A percentile compares a stretch with the other conserved stretches of the same genome.
Conservation (phyloP, 2,113 vertebrate species). For the Embiotoca jacksoni region DNA sequence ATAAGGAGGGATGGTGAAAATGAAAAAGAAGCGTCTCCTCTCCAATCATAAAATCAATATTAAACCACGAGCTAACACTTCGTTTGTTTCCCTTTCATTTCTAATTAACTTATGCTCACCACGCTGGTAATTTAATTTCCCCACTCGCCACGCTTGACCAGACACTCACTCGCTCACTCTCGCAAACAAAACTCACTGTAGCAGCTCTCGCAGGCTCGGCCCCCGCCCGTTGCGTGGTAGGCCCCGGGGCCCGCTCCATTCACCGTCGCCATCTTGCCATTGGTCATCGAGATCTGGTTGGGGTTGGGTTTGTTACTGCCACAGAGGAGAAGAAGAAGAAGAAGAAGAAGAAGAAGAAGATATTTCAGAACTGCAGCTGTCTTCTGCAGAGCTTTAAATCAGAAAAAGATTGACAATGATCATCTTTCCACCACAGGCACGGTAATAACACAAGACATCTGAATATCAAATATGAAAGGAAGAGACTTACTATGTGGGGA, state of each 20-base stretch:
- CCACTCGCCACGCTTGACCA: slow-evolving; percentile 2
- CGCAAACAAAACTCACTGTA: slow-evolving; percentile 87
- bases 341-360: not conserved
- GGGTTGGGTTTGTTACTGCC: slow-evolving; percentile 98
- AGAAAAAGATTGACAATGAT: slow-evolving; percentile 6
- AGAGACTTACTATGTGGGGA: slow-evolving; percentile 96
- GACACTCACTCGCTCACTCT: not conserved
- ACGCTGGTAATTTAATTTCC: slow-evolving; percentile 13
- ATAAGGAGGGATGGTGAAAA: not conserved
- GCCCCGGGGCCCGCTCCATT: slow-evolving; percentile 91
- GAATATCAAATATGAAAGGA: not conserved
- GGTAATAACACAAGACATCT: not conserved
- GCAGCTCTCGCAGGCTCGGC: slow-evolving; percentile 96
- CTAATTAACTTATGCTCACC: slow-evolving; percentile 6
- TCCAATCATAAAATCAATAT: not conserved
- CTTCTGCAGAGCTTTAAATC: slow-evolving; percentile 10
- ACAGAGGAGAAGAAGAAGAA: slow-evolving; percentile 1
- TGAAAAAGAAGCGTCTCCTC: not conserved
- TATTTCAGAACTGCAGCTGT: not conserved
- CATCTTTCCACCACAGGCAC: not conserved
- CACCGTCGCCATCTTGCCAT: slow-evolving; percentile 92
- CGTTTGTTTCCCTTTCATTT: slow-evolving; percentile 4
- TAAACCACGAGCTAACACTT: not conserved
- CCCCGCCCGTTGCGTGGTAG: slow-evolving; percentile 87
- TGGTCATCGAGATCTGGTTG: slow-evolving; percentile 95